Evolutionary conservation across 1,140 invertebrate species (phyloP), one percentile per base, ranked within the genome.

Genomic region (Amphibalanus amphitrite): DNA sequence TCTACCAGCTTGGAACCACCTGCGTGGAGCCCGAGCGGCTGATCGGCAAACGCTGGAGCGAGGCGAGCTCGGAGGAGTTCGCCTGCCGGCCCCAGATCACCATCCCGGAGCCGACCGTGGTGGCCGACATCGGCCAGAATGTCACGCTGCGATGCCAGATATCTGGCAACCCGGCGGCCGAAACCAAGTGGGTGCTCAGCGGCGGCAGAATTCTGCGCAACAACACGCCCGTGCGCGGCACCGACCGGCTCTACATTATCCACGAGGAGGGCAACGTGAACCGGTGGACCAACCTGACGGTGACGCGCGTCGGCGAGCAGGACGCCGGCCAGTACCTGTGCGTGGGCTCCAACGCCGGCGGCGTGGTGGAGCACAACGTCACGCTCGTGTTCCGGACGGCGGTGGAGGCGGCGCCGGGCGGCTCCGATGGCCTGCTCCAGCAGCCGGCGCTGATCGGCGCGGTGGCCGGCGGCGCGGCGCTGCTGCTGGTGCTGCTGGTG

Each of bases 321-420:
- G 93, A 97, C 79, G 86, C 87, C 75, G 94, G 93, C 0, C 87
- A 91, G 64, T 94, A 93, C 77, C 85, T 86, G 0, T 94, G 92
- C 78, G 83, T 86, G n/a, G 90, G 88, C 8, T 83, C 81, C n/a
- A 95, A 94, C 79, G 78, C 85, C n/a, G 86, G 90, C 25, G 91
- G 90, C 0, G 80, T 83, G 28, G 86, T 87, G 10, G 84, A 85
- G 30, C 83, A 84, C 65, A 89, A 89, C 69, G 84, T 90, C 0
- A 86, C 85, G 38, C 83, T 92, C 20, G 85, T 87, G 40, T 38
- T 38, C 4, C 82, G 90, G 29, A 87, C 59, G 33, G 33, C 88
- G n/a, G 84, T 88, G 26, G 84, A 85, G 38, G 83, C 87, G 64
- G 85, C 85, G 0, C 86, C 85, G 0, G 78, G 87, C 0, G 86